Base-by-base conservation (phyloP, 2,888 invertebrate species). In the Sycophila texana region DNA sequence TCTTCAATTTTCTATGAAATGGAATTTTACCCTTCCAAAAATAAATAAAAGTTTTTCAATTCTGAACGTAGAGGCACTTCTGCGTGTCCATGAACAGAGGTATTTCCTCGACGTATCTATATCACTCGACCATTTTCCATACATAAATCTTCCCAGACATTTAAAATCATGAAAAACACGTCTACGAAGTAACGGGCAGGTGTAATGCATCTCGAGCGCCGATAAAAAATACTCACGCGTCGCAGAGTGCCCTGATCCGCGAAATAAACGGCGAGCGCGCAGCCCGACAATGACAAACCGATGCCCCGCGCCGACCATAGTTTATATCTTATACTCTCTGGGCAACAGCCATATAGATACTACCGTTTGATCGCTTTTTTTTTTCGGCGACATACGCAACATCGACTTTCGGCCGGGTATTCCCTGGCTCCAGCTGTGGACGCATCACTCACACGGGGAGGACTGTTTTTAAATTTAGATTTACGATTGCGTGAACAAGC, bases 381-480 rank as follows among this genome's bases (percentile, higher is more conserved):
- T 58, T 16, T 4, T n/a, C n/a, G 58, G n/a, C 0, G 60, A 20
- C 30, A 55, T 49, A 1, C 39, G 39, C 39, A 53, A n/a, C 53
- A 53, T 16, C 53, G 16, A 53, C 39, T 60, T 61, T 51, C 61
- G 51, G 26, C 51, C 20, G 61, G 53, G 68, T 75, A 53, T 68
- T 67, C 51, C 75, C 53, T 7, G 4, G 53, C n/a, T 68, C 75
- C 67, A 60, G 67, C 58, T 60, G 60, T 16, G 49, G 16, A 13
- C 20, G 61, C 53, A 53, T 26, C 53, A 4, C 4, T 13, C 26
- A 49, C 66, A 67, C 39, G 55, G 5, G 20, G 7, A 53, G 61
- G 22, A 71, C 71, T 72, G 71, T 77, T 77, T 77, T 71, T 65
- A 58, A 71, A 77, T 71, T 65, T 57, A 57, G 47, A 72, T 77